These are phyloP conservation scores for Fragum sueziense DNA, from an alignment of 2,888 invertebrate species.

Conservation along the genomic window DNA sequence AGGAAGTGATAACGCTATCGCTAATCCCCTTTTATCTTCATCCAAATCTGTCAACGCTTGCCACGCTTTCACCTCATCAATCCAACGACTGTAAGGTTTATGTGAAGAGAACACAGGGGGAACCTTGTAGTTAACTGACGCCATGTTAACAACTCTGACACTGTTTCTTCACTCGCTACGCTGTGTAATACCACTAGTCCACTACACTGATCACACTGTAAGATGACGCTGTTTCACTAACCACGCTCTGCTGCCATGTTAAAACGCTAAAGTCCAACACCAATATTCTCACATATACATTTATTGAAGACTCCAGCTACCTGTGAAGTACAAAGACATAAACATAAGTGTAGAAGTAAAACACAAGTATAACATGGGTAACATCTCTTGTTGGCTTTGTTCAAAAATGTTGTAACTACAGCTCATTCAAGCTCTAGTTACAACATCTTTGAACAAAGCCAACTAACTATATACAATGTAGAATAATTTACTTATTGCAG, in stretches of 20 bases:
- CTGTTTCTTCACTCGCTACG: neutral
- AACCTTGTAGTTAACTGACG: conserved; percentile 34
- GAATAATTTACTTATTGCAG: too few relatives aligned
- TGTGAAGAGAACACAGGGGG: conserved; percentile 25
- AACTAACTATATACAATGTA: too few relatives aligned
- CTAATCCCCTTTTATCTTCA: conserved; percentile 29
- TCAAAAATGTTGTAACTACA: too few relatives aligned
- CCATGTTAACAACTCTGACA: neutral
- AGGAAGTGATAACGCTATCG: conserved; percentile 36
- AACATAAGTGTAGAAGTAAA: conserved; percentile 1
- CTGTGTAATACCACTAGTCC: too few relatives aligned
- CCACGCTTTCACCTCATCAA: conserved; percentile 47
- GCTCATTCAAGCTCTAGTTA: too few relatives aligned
- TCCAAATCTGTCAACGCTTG: conserved; percentile 41
- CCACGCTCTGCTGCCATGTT: conserved; percentile 17
- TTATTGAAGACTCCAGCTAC: conserved; percentile 24
- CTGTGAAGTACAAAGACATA: neutral
- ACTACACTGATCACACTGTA: neutral
- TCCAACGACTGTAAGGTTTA: conserved; percentile 46
- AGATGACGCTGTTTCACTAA: neutral
- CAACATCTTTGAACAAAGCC: too few relatives aligned
- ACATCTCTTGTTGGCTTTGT: too few relatives aligned
- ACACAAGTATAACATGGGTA: neutral
- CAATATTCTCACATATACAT: neutral
- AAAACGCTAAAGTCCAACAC: neutral